These are phyloP conservation scores for Doryteuthis pealeii DNA, from an alignment of 1,140 invertebrate genomes.

Conservation along the genomic window DNA sequence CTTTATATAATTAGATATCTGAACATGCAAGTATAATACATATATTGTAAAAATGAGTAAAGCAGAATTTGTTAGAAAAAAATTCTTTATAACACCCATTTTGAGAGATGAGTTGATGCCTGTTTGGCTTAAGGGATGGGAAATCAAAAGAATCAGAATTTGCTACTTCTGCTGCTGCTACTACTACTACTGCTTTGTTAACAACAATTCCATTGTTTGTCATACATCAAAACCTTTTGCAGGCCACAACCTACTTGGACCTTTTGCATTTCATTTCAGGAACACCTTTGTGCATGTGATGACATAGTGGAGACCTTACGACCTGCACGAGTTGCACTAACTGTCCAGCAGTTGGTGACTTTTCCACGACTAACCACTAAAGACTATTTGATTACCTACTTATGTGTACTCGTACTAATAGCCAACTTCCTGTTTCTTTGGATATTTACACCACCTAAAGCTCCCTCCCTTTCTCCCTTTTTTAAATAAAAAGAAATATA, in stretches of 20 bases:
- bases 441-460: slow-evolving; percentile 9
- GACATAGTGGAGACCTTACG: slow-evolving; percentile 66
- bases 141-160: too few species aligned
- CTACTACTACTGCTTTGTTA: too few species aligned
- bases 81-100: too few species aligned
- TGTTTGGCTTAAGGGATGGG: too few species aligned
- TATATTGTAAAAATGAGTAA: too few species aligned
- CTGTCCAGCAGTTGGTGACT: slow-evolving; percentile 46
- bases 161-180: too few species aligned
- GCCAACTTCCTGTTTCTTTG: slow-evolving; percentile 70
- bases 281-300: slow-evolving; percentile 73
- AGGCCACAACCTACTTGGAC: slow-evolving; percentile 1
- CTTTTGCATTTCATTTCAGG: slow-evolving; percentile 68
- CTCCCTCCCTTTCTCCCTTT: neutral
- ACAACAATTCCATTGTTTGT: too few species aligned
- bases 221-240: neutral
- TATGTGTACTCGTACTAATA: slow-evolving; percentile 70
- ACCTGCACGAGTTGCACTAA: slow-evolving; percentile 42
- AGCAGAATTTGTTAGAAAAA: too few species aligned
- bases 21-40: too few species aligned
- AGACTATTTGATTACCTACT: slow-evolving; percentile 67
- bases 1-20: too few species aligned
- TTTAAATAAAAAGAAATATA: too few species aligned
- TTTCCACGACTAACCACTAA: slow-evolving; percentile 39
- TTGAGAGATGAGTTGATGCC: too few species aligned